Conservation (phyloP, 2,888 invertebrate species). For the Megalurothrips usitatus region DNA sequence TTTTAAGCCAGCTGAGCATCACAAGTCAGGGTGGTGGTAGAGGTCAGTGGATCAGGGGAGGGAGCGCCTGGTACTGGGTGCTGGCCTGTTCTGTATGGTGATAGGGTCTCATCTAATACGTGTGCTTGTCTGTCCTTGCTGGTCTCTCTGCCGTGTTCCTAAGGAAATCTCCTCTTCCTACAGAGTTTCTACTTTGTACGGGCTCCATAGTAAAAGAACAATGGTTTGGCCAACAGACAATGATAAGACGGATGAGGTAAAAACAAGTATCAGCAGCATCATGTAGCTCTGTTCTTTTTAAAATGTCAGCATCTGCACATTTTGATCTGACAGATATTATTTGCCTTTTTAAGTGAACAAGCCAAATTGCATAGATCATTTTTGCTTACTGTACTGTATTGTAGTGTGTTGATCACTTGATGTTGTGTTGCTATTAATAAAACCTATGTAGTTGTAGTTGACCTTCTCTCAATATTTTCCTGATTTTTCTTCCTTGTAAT, state of each 20-base stretch:
- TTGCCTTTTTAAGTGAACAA: not conserved
- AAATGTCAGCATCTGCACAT: not conserved
- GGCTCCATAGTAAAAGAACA: constrained; percentile 31
- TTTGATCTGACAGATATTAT: constrained; percentile 6
- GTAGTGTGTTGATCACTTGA: not conserved
- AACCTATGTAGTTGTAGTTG: not conserved
- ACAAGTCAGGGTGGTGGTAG: not conserved
- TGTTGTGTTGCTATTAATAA: not conserved
- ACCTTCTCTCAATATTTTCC: not conserved
- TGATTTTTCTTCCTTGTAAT: not conserved
- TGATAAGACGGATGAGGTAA: constrained; percentile 26
- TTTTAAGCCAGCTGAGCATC: not conserved
- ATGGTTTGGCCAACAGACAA: constrained; percentile 31
- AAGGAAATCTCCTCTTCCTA: constrained; percentile 6
- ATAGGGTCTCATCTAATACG: constrained; percentile 3
- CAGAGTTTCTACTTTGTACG: constrained; percentile 44
- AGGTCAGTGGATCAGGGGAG: constrained; percentile 6
- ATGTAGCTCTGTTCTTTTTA: not conserved
- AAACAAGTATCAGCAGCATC: not conserved
- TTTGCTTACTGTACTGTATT: not conserved
- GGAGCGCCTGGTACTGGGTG: not conserved
- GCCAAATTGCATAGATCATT: no score
- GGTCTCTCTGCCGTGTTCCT: constrained; percentile 8
- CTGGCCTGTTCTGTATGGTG: not conserved
- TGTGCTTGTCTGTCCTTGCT: constrained; percentile 16